Base-by-base conservation (phyloP, 1,140 invertebrate species). In the Diorhabda carinulata region DNA sequence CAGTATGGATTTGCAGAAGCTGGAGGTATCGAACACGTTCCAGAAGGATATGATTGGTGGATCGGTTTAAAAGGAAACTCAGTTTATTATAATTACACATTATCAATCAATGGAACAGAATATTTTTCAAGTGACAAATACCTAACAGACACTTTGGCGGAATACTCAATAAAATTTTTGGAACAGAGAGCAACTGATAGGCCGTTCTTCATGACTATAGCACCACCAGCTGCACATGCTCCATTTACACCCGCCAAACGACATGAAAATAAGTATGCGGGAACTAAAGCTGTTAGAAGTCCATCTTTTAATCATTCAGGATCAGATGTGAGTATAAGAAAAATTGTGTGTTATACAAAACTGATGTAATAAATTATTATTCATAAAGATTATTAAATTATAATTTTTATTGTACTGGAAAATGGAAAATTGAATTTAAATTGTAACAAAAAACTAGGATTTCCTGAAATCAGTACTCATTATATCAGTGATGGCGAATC, bases 41-140 rank as follows among this genome's bases (percentile, higher is more conserved):
- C 94, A 2, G 82, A 84, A 3, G 95, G 95, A 3, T 97, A 94
- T 91, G 86, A 91, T 68, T 85, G 88, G 74, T 95, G 93, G 89
- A 82, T 89, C 73, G 92, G 91, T 1, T 82, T 95, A 10, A 85
- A 92, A 63, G 92, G 93, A 10, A 95, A 96, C 78, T 96, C 94
- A 0, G 87, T 85, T 43, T 97, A 97, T 81, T 96, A 95, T 77
- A 89, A 95, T 81, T 97, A 95, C 77, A 88, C 88, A 0, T 80
- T 97, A n/a, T 94, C 92, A 2, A 86, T 94, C 62, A 94, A 97
- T 82, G 91, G 90, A 5, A 86, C 86, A 0, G 84, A 83, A 59
- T 83, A 84, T 60, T 85, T 88, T 73, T 88, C 87, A 10, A 73
- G 83, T n/a, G 81, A 84, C 43, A 86, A 92, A 69, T 96, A 97